Conservation (phyloP, 2,888 invertebrate genomes). For the Agonum fuliginosum region DNA sequence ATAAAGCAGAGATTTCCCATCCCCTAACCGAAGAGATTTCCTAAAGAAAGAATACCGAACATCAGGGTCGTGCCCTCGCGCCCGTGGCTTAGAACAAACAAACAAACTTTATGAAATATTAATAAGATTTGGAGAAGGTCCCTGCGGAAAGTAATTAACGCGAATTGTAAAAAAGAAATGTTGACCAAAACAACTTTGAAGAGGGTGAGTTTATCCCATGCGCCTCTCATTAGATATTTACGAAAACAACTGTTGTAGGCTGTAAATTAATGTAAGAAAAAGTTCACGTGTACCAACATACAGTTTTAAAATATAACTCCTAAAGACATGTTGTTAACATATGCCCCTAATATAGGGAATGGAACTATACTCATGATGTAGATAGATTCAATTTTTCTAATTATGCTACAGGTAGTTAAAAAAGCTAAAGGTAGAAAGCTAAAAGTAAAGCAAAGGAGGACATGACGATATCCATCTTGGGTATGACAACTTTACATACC, state of each 20-base stretch:
- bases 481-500: too few relatives aligned
- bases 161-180: conserved; percentile 25
- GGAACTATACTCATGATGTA: too few relatives aligned
- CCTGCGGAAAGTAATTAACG: conserved; percentile 16
- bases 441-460: too few relatives aligned
- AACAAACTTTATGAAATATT: conserved; percentile 35
- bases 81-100: conserved; percentile 19
- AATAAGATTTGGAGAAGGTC: conserved; percentile 36
- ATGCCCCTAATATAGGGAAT: too few relatives aligned
- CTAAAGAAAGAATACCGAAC: background rate
- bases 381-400: too few relatives aligned
- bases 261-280: background rate
- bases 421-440: too few relatives aligned
- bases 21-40: background rate
- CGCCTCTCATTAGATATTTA: background rate
- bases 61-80: background rate
- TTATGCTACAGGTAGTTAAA: too few relatives aligned
- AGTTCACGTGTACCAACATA: background rate
- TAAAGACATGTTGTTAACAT: too few relatives aligned
- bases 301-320: too few relatives aligned
- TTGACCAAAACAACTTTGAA: conserved; percentile 1
- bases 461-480: too few relatives aligned
- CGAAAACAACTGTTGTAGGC: background rate
- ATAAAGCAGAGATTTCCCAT: background rate
- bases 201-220: background rate